Conservation (phyloP, 2,797 vertebrate species). For the Macrochelys suwanniensis region DNA sequence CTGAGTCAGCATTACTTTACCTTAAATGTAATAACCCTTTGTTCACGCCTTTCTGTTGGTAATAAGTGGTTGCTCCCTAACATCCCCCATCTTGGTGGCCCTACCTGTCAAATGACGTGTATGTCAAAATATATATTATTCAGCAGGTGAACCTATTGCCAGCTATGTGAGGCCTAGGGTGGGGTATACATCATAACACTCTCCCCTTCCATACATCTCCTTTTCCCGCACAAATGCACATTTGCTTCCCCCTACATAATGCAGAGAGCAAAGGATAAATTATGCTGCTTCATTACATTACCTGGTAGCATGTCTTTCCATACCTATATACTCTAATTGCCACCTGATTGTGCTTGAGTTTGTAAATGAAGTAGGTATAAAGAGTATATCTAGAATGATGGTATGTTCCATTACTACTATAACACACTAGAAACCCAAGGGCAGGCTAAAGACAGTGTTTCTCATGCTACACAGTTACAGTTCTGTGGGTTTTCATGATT, state of each 20-base stretch:
- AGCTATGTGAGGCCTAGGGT: slow-evolving; percentile 38
- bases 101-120: slow-evolving; percentile 64
- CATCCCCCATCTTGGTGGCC: slow-evolving; percentile 59
- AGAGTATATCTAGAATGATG: slow-evolving; percentile 72
- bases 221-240: slow-evolving; percentile 76
- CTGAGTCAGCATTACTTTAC: slow-evolving; percentile 8
- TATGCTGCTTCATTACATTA: slow-evolving; percentile 77
- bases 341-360: slow-evolving; percentile 51
- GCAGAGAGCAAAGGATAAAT: slow-evolving; percentile 75
- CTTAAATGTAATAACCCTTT: slow-evolving; percentile 16
- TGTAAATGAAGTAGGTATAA: slow-evolving; percentile 71
- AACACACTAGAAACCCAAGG: slow-evolving; percentile 55
- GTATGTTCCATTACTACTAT: slow-evolving; percentile 46
- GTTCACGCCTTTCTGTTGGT: slow-evolving; percentile 41
- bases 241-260: slow-evolving; percentile 69
- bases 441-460: slow-evolving; percentile 60
- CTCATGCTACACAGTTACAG: slow-evolving; percentile 46
- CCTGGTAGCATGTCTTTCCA: slow-evolving; percentile 68
- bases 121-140: slow-evolving; percentile 65
- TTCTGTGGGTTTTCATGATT: slow-evolving; percentile 64
- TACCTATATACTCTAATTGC: slow-evolving; percentile 56
- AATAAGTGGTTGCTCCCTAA: slow-evolving; percentile 55
- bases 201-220: slow-evolving; percentile 74
- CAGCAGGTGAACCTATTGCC: slow-evolving; percentile 66
- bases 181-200: slow-evolving; percentile 62